Evolutionary conservation across 1,140 invertebrate species (phyloP).

Genomic region (Drosophila repleta): DNA sequence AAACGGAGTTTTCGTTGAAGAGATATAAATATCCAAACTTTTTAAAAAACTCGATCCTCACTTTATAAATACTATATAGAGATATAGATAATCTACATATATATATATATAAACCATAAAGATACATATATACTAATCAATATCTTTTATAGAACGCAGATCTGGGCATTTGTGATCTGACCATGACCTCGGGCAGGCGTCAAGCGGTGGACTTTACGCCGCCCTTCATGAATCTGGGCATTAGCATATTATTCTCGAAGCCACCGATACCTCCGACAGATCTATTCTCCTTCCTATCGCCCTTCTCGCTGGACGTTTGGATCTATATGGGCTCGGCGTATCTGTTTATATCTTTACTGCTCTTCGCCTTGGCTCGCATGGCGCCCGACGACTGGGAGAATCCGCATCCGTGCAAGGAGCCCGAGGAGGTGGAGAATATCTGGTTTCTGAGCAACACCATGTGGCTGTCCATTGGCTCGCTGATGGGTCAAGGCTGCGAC

Average conservation of each 20-base stretch:
- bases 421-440: slow-evolving; percentile 91
- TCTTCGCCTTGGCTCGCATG: slow-evolving; percentile 90
- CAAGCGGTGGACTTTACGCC: slow-evolving; percentile 94
- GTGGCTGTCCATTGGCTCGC: slow-evolving; percentile 91
- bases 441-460: slow-evolving; percentile 91
- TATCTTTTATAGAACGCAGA: slow-evolving; percentile 90
- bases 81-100: too few species aligned
- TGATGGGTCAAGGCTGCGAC: slow-evolving; percentile 93
- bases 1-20: too few species aligned
- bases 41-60: too few species aligned
- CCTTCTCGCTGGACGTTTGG: slow-evolving; percentile 96
- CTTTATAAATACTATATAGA: too few species aligned
- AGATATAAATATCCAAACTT: too few species aligned
- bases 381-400: slow-evolving; percentile 95
- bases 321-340: slow-evolving; percentile 95
- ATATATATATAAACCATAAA: too few species aligned
- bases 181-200: slow-evolving; percentile 94
- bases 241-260: slow-evolving; percentile 92
- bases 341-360: slow-evolving; percentile 91
- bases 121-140: not conserved
- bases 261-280: slow-evolving; percentile 88
- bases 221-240: slow-evolving; percentile 94
- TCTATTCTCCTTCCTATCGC: slow-evolving; percentile 94
- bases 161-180: slow-evolving; percentile 95
- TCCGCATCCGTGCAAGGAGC: slow-evolving; percentile 93